phyloP scores from a whole-genome alignment of 2,888 invertebrate species.

The Rapana venosa region DNA sequence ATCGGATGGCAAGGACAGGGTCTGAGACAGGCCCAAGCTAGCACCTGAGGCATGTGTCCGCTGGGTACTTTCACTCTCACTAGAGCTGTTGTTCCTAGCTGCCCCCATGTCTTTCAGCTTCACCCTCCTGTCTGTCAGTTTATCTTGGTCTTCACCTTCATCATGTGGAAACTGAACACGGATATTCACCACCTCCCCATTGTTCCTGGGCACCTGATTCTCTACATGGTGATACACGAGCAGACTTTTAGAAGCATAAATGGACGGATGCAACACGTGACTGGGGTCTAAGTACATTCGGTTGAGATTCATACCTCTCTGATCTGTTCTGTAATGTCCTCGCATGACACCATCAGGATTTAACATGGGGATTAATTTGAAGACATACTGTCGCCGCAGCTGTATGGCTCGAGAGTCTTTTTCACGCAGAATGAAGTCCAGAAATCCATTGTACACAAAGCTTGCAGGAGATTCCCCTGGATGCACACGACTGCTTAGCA shows the following conservation, averaged over 20 bases:
- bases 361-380: conserved; percentile 92
- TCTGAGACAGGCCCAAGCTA: conserved; percentile 20
- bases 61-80: conserved; percentile 14
- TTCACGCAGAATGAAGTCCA: conserved; percentile 86
- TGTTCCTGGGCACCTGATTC: conserved; percentile 60
- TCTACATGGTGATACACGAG: conserved; percentile 79
- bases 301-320: conserved; percentile 91
- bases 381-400: conserved; percentile 85
- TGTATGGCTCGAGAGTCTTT: conserved; percentile 87
- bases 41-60: conserved; percentile 29
- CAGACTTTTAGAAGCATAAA: conserved; percentile 89
- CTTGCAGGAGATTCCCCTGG: conserved; percentile 95
- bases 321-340: conserved; percentile 88
- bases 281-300: conserved; percentile 90
- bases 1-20: conserved; percentile 1
- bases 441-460: conserved; percentile 92
- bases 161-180: conserved; percentile 61
- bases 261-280: conserved; percentile 87
- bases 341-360: conserved; percentile 94
- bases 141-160: not conserved
- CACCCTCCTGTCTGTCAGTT: conserved; percentile 3
- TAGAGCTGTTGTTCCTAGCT: conserved; percentile 13
- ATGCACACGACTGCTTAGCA: conserved; percentile 92
- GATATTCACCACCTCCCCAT: conserved; percentile 47
- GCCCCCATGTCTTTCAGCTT: not conserved